Conservation (phyloP, 2,113 vertebrate genomes). For the Gulo gulo region DNA sequence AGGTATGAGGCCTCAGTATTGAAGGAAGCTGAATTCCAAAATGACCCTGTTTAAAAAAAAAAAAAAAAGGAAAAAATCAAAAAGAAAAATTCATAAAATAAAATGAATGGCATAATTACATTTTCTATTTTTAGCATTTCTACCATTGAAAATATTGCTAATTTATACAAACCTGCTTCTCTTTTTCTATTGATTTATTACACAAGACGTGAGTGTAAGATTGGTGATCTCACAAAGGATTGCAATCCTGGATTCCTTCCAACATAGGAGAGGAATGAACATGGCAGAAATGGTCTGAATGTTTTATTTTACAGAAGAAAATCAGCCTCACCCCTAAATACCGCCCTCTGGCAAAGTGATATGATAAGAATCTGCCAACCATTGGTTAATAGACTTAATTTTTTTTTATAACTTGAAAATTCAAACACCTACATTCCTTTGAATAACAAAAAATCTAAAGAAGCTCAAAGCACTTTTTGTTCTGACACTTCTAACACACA, state of each 20-base stretch:
- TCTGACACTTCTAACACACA: neutral
- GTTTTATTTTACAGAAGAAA: neutral
- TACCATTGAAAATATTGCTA: neutral
- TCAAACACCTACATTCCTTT: neutral
- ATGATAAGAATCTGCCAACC: neutral
- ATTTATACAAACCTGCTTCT: neutral
- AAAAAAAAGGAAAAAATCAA: neutral
- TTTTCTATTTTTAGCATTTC: neutral
- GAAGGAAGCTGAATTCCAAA: slow-evolving; percentile 98
- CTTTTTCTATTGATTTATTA: neutral
- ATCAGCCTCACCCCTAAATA: neutral
- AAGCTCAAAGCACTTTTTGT: neutral
- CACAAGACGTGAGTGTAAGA: fast-evolving
- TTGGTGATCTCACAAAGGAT: neutral
- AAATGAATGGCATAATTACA: neutral
- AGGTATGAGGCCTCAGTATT: slow-evolving; percentile 95
- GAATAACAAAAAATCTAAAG: neutral
- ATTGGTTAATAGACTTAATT: neutral
- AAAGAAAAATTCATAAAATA: neutral
- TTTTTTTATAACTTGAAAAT: slow-evolving; percentile 37
- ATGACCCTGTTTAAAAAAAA: slow-evolving; percentile 85
- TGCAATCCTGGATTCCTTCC: neutral
- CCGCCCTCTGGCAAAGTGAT: neutral
- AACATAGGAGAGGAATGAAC: neutral
- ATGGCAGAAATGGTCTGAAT: neutral